Evolutionary conservation across 2,797 vertebrate species (phyloP), one percentile per base, ranked within the genome.

Genomic region (Neosalanx taihuensis): DNA sequence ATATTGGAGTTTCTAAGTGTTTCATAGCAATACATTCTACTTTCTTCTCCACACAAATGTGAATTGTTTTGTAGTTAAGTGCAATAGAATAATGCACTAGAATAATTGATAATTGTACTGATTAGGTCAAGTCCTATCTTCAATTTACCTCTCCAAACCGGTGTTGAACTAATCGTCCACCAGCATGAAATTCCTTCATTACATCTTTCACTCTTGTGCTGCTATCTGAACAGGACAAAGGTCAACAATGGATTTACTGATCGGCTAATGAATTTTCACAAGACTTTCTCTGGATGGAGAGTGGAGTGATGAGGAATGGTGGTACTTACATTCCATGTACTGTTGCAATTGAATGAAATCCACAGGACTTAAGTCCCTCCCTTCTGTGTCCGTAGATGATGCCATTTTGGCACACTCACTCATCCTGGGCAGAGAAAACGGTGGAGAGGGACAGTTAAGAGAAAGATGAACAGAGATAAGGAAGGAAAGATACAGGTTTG

Each of bases 281-380:
- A 46, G 41, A 12, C 12, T 46, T 46, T 46, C 7, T 46, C 41
- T 46, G 41, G 41, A 46, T 13, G 41, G 41, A 12, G 2, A 3
- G 7, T 46, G 10, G 9, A 12, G 2, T 46, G 41, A 46, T 46
- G 41, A 10, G 41, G 41, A 46, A 1, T 13, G 41, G 10, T 46
- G 41, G 41, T 46, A 91, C 94, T 93, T 88, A 96, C 95, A 94
- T 64, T 96, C 95, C 88, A 96, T 93, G 84, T 95, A 97, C 49
- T 95, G 91, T 82, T 96, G 95, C 77, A 97, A 92, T 86, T 95
- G 94, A 79, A 94, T 95, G 67, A 97, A 96, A 83, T 96, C 94
- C 85, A 91, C 92, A 2, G 95, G 92, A 81, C 91, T 94, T 61
- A 96, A 78, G 17, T 92, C 91, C 67, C 87, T 91, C 30, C 83